phyloP scores from a whole-genome alignment of 2,888 invertebrate genomes.

The Nomada hirtipes region DNA sequence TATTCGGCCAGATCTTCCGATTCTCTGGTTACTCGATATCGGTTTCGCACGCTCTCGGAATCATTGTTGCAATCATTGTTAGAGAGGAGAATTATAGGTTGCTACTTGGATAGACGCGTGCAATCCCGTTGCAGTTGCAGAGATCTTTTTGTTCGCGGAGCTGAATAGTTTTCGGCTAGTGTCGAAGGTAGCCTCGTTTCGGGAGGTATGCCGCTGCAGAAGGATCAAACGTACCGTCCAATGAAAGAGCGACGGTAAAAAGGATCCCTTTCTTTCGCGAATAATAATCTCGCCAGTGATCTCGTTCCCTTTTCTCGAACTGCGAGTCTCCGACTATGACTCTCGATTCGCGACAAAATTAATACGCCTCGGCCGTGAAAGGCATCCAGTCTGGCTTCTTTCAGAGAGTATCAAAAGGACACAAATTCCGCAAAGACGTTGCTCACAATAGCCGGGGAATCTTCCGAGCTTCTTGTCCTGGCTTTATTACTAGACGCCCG shows the following conservation, averaged over 20 bases:
- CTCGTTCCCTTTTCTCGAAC: conserved; percentile 43
- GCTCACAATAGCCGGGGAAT: conserved; percentile 33
- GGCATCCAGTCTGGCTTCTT: conserved; percentile 36
- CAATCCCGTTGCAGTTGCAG: neutral
- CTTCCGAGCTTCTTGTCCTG: conserved; percentile 6
- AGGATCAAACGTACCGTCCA: conserved; percentile 44
- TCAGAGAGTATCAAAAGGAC: conserved; percentile 44
- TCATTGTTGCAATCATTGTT: neutral
- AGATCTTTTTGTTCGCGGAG: conserved; percentile 3
- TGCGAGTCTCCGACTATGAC: conserved; percentile 7
- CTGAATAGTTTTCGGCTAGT: conserved; percentile 38
- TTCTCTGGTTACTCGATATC: neutral
- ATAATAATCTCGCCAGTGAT: conserved; percentile 54
- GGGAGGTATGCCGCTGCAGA: conserved; percentile 5
- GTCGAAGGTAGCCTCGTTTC: conserved; percentile 32
- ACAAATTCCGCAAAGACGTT: conserved; percentile 46
- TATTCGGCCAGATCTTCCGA: neutral
- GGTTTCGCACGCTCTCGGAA: no score
- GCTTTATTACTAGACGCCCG: conserved; percentile 34
- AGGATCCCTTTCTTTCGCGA: conserved; percentile 44
- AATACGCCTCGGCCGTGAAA: conserved; percentile 53
- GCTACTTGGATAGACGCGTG: neutral
- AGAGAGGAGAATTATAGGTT: neutral
- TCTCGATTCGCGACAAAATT: conserved; percentile 49
- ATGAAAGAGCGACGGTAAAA: conserved; percentile 40